Base-by-base conservation (phyloP, 2,888 invertebrate species). In the Synergus umbraculus region DNA sequence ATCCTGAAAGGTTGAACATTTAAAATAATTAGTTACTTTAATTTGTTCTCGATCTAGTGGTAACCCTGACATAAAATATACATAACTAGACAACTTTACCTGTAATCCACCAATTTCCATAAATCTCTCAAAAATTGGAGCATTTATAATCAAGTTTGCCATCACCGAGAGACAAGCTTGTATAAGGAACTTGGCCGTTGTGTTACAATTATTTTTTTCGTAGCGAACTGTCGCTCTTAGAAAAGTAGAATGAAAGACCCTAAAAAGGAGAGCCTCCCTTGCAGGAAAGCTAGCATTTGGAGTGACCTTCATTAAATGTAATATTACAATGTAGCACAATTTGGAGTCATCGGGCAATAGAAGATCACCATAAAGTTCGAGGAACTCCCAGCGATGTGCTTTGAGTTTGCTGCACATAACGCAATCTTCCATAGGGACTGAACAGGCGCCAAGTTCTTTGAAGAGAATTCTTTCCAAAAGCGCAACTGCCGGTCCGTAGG, bases 221-320 rank as follows among this genome's bases (percentile, higher is more conserved):
- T 93, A 94, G 79, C 92, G 89, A 73, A 92, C 92, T 84, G 94
- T 94, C 0, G 94, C 93, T 9, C 93, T 93, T 13, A 94, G 91
- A 84, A 95, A 95, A 0, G 94, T 94, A 0, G 95, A 95, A 86
- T 94, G 94, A 77, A 95, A 94, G 0, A 95, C 94, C 77, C 93
- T 93, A 82, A 94, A 94, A 0, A 95, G 92, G 22, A 95, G 89
- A 84, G 95, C 94, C 63, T 93, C 93, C 82, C 93, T 94, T 87
- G 95, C 93, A 81, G 93, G 93, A 76, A 91, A 92, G 1, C 93
- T 93, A 76, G 94, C 94, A 22, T 93, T 93, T 0, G 94, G 94
- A 0, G 94, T 94, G 15, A 95, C 93, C 80, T 94, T 93, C 12
- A 95, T 90, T 13, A 95, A 88, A 86, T 95, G 95, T 9, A 93